Evolutionary conservation across 2,797 vertebrate species (phyloP).

Genomic region (Bradypus variegatus): DNA sequence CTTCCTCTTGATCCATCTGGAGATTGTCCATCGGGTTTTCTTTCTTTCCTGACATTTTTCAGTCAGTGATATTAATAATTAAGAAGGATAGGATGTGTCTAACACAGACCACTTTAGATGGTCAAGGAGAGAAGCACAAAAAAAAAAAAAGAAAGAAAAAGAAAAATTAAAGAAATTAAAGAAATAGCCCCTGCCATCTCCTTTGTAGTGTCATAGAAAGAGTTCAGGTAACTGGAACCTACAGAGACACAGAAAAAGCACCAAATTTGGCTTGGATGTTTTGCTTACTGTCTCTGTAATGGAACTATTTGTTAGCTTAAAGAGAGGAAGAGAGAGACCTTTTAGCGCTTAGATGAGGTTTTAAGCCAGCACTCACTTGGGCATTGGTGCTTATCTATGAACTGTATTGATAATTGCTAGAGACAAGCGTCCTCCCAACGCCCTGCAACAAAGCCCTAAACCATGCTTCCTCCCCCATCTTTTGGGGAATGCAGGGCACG

Average conservation of each 20-base stretch:
- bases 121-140: not conserved
- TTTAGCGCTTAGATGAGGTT: not conserved
- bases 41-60: conserved; percentile 36
- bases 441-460: not conserved
- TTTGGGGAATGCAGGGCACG: not conserved
- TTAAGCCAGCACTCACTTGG: not conserved
- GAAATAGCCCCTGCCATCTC: not conserved
- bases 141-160: not conserved
- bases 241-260: conserved; percentile 40
- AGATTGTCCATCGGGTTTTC: conserved; percentile 44
- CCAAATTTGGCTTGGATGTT: conserved; percentile 40
- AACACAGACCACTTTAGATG: conserved; percentile 43
- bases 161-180: too few relatives aligned
- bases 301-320: conserved; percentile 29
- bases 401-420: conserved; percentile 13
- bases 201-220: not conserved
- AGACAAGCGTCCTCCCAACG: not conserved
- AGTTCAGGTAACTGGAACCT: conserved; percentile 17
- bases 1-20: conserved; percentile 42
- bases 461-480: not conserved
- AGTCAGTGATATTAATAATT: conserved; percentile 34
- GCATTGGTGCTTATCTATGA: not conserved
- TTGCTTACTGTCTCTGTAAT: conserved; percentile 34
- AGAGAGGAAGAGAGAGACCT: conserved; percentile 15
- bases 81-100: conserved; percentile 37